Percentiles rank a stretch among this genome's conserved stretches.
Conservation (phyloP, 2,888 invertebrate species). For the Lydus trimaculatus region DNA sequence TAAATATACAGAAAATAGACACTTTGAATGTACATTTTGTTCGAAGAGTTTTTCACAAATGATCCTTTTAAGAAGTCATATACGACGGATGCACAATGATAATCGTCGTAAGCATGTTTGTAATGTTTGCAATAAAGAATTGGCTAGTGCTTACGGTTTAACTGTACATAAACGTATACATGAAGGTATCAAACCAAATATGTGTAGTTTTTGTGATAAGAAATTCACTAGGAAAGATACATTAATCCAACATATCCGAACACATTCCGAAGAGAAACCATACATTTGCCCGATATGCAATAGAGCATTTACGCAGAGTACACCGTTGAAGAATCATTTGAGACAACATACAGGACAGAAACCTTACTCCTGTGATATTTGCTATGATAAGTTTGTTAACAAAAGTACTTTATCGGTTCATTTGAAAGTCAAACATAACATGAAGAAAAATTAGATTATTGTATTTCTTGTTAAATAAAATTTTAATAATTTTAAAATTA, state of each 20-base stretch:
- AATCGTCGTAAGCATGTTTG: background rate
- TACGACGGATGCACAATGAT: background rate
- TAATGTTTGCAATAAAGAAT: background rate
- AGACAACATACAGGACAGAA: constrained; percentile 30
- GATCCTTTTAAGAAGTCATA: background rate
- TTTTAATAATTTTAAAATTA: background rate
- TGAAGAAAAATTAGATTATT: background rate
- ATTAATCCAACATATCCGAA: constrained; percentile 26
- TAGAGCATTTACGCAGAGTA: constrained; percentile 28
- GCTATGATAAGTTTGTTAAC: background rate
- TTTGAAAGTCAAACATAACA: background rate
- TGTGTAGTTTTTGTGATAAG: constrained; percentile 19
- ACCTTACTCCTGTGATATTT: constrained; percentile 24
- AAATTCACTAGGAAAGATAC: background rate
- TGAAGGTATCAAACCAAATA: background rate
- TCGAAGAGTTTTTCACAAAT: background rate
- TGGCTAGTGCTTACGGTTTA: background rate
- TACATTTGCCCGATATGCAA: constrained; percentile 26
- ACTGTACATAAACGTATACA: constrained; percentile 6
- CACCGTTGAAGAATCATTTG: constrained; percentile 22
- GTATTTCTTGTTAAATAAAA: background rate
- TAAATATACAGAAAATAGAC: background rate
- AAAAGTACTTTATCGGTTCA: background rate
- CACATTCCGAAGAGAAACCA: constrained; percentile 49
- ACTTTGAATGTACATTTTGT: background rate